Percentiles rank a stretch among this genome's conserved stretches.
Conservation (phyloP, 2,888 invertebrate species). For the Xylocampa areola region DNA sequence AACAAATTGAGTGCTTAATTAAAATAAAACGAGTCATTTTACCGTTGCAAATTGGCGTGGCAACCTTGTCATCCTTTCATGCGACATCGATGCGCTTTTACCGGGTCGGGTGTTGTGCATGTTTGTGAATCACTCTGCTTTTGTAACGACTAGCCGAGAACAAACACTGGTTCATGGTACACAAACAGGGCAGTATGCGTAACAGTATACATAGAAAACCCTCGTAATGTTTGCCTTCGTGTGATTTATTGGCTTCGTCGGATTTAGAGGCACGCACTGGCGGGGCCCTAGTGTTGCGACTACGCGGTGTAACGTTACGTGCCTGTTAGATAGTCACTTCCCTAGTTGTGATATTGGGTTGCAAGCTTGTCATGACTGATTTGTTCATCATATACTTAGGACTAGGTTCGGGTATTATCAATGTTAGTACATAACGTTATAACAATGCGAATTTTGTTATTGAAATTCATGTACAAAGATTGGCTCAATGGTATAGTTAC, state of each 20-base stretch:
- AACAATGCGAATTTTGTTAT: background rate
- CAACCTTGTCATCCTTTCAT: slow-evolving; percentile 40
- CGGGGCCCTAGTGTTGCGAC: slow-evolving; percentile 60
- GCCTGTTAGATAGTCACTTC: slow-evolving; percentile 75
- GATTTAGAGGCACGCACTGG: slow-evolving; percentile 86
- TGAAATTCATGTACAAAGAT: background rate
- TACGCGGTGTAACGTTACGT: slow-evolving; percentile 82
- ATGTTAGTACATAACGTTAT: no score
- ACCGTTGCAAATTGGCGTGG: slow-evolving; percentile 27
- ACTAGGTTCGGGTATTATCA: no score
- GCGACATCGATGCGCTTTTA: slow-evolving; percentile 54
- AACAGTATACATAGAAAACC: slow-evolving; percentile 85
- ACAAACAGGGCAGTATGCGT: slow-evolving; percentile 75
- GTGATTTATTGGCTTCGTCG: slow-evolving; percentile 90
- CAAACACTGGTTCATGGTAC: slow-evolving; percentile 66
- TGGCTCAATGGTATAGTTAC: no score
- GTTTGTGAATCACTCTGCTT: slow-evolving; percentile 80
- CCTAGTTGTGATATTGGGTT: slow-evolving; percentile 55
- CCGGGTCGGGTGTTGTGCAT: slow-evolving; percentile 61
- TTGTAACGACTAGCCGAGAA: slow-evolving; percentile 78
- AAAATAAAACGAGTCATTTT: slow-evolving; percentile 38
- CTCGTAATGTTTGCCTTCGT: slow-evolving; percentile 88
- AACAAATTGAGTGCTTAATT: slow-evolving; percentile 43
- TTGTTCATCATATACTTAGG: slow-evolving; percentile 46
- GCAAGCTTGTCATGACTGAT: slow-evolving; percentile 44